phyloP scores from a whole-genome alignment of 1,140 invertebrate species.

The Pseudomyrmex flavicornis region DNA sequence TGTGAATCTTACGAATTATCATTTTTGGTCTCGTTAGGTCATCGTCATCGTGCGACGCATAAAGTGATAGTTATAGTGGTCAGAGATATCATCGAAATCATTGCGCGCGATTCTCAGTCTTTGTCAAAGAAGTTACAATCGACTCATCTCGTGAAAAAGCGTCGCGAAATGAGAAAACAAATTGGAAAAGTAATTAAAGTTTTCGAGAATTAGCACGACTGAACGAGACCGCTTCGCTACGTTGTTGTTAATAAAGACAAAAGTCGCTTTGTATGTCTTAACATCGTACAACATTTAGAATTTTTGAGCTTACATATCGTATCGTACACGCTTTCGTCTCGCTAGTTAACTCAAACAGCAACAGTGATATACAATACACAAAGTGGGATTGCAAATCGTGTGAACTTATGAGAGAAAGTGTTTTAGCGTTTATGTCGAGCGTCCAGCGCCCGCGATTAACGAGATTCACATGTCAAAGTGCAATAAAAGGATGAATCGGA shows the following conservation, averaged over 20 bases:
- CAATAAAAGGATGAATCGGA: not conserved
- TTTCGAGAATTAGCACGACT: conserved; percentile 46
- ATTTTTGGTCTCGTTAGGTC: conserved; percentile 60
- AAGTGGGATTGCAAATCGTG: conserved; percentile 3
- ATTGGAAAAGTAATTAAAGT: not conserved
- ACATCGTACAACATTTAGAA: not conserved
- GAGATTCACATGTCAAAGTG: conserved; percentile 4
- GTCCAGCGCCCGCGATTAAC: conserved; percentile 64
- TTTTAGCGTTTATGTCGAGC: conserved; percentile 46
- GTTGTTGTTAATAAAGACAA: conserved; percentile 10
- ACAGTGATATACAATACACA: conserved; percentile 64
- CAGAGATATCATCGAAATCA: conserved; percentile 48
- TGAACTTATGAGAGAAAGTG: not conserved
- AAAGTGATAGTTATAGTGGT: conserved; percentile 37
- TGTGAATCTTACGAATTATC: conserved; percentile 33
- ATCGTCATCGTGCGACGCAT: conserved; percentile 65
- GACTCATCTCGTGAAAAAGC: conserved; percentile 24
- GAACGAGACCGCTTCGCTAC: conserved; percentile 44
- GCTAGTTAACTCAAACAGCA: conserved; percentile 21
- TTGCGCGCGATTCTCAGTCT: conserved; percentile 68
- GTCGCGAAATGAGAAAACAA: not conserved
- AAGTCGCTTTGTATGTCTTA: not conserved
- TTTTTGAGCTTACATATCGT: not conserved
- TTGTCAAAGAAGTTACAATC: conserved; percentile 62
- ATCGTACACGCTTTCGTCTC: conserved; percentile 1